Percentiles rank a stretch among this genome's conserved stretches.
These are phyloP conservation scores for Pseudococcus jackbeardsleyi DNA, from an alignment of 2,888 invertebrate genomes.

Conservation along the genomic window DNA sequence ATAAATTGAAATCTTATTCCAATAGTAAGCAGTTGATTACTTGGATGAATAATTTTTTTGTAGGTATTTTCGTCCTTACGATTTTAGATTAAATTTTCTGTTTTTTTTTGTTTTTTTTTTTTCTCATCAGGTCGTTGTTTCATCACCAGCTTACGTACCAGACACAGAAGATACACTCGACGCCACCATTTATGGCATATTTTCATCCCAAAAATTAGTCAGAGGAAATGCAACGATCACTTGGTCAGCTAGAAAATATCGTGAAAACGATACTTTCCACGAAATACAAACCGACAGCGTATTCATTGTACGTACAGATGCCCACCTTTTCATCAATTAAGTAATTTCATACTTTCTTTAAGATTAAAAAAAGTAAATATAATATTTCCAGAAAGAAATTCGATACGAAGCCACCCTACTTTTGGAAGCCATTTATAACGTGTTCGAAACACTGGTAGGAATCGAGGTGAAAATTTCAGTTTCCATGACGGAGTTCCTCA, in stretches of 20 bases:
- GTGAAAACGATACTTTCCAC: conserved; percentile 65
- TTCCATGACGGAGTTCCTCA: conserved; percentile 70
- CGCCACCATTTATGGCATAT: conserved; percentile 69
- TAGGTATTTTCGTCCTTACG: too few species aligned
- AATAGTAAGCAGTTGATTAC: too few species aligned
- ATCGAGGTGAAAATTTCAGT: conserved; percentile 70
- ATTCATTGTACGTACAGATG: conserved; percentile 67
- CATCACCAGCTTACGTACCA: conserved; percentile 69
- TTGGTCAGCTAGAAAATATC: conserved; percentile 67
- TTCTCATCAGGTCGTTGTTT: conserved; percentile 69
- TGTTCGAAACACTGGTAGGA: conserved; percentile 67
- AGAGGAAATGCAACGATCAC: conserved; percentile 70
- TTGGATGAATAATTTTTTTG: too few species aligned
- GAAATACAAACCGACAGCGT: conserved; percentile 66
- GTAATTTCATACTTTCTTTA: background rate
- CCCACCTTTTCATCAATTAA: background rate
- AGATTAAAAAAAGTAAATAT: background rate
- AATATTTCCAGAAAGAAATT: conserved; percentile 66
- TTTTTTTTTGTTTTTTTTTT: too few species aligned
- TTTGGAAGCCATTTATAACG: conserved; percentile 65
- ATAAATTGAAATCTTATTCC: too few species aligned
- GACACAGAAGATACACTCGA: conserved; percentile 69
- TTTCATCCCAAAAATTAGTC: conserved; percentile 69
- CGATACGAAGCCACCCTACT: conserved; percentile 66
- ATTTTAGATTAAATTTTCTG: background rate